phyloP scores from a whole-genome alignment of 2,888 invertebrate genomes.

The Rhagium mordax region DNA sequence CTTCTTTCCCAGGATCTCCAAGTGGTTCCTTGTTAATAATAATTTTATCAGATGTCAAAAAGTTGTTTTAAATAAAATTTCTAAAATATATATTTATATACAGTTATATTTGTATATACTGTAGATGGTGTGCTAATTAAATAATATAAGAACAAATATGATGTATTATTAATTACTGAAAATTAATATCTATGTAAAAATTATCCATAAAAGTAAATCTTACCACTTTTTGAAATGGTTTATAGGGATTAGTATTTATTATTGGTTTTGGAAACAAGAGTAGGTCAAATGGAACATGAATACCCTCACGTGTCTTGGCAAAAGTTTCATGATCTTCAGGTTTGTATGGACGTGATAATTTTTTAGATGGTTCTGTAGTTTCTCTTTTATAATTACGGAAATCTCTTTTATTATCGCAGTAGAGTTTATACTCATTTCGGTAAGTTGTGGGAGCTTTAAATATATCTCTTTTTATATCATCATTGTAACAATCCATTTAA shows the following conservation, averaged over 20 bases:
- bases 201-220: too few relatives aligned
- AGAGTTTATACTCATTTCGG: slow-evolving; percentile 59
- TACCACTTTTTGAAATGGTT: slow-evolving; percentile 52
- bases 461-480: slow-evolving; percentile 56
- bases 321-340: slow-evolving; percentile 62
- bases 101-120: too few relatives aligned
- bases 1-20: slow-evolving; percentile 51
- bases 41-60: too few relatives aligned
- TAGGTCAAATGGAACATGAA: slow-evolving; percentile 63
- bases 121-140: too few relatives aligned
- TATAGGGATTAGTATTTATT: slow-evolving; percentile 55
- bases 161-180: too few relatives aligned
- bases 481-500: slow-evolving; percentile 54
- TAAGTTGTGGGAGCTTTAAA: slow-evolving; percentile 61
- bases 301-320: slow-evolving; percentile 53
- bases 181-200: too few relatives aligned
- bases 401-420: slow-evolving; percentile 39
- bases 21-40: slow-evolving; percentile 36
- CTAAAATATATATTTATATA: too few relatives aligned
- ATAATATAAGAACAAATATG: too few relatives aligned
- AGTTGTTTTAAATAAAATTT: too few relatives aligned
- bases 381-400: slow-evolving; percentile 46
- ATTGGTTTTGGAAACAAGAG: slow-evolving; percentile 63
- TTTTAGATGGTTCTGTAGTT: slow-evolving; percentile 46
- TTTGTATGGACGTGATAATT: slow-evolving; percentile 43